These are phyloP conservation scores for Poeciliopsis turrubarensis DNA, from an alignment of 2,113 vertebrate genomes.

Conservation along the genomic window DNA sequence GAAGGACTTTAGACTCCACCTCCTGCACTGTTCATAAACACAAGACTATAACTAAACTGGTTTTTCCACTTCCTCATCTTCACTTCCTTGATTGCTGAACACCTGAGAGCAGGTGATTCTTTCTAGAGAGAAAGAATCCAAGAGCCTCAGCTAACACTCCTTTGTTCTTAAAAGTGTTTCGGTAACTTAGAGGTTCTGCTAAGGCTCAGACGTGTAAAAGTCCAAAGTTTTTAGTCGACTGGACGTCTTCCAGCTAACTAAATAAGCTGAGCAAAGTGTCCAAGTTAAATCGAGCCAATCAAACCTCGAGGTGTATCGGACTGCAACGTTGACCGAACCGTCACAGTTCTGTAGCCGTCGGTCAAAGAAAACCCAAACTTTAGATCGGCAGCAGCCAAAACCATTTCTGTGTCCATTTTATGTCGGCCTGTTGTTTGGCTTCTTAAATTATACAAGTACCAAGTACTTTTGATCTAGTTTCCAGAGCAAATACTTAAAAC, in stretches of 20 bases:
- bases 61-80: slow-evolving; percentile 9
- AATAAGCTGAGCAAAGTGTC: neutral
- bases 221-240: neutral
- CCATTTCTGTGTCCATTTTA: neutral
- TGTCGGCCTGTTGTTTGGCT: neutral
- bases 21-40: slow-evolving; percentile 44
- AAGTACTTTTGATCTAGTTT: too few species aligned
- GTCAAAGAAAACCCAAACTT: too few species aligned
- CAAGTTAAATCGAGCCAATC: neutral
- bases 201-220: neutral
- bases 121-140: neutral
- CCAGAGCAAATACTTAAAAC: too few species aligned
- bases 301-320: too few species aligned
- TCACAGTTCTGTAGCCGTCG: too few species aligned
- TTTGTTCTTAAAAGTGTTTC: neutral
- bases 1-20: neutral
- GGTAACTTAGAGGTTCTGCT: neutral
- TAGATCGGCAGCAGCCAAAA: too few species aligned
- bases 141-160: too few species aligned
- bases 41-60: slow-evolving; percentile 45
- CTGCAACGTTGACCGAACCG: too few species aligned
- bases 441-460: too few species aligned
- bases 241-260: neutral
- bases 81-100: neutral
- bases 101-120: neutral